A percentile compares a stretch with the other conserved stretches of the same genome.
Conservation (phyloP, 2,113 vertebrate genomes). For the Peucedramus taeniatus region DNA sequence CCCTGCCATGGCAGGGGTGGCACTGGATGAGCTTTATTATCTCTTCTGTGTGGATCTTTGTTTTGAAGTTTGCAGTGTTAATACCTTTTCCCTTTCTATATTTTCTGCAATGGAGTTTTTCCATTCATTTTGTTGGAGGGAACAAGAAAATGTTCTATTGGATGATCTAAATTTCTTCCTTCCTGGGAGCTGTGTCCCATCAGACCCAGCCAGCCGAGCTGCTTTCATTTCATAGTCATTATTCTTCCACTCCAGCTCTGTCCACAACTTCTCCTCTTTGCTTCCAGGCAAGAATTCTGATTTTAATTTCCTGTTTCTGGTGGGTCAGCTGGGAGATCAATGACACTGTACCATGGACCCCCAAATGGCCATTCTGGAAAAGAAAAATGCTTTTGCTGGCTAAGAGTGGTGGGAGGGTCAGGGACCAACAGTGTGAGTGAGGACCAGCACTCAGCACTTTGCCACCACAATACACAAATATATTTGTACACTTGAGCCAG, state of each 20-base stretch:
- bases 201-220: neutral
- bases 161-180: neutral
- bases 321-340: neutral
- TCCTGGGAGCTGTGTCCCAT: neutral
- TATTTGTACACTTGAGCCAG: neutral
- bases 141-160: neutral
- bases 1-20: neutral
- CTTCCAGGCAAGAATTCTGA: neutral
- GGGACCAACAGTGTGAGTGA: neutral
- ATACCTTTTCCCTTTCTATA: neutral
- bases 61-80: neutral
- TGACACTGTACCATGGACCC: rapidly evolving
- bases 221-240: neutral
- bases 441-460: neutral
- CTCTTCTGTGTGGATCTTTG: neutral
- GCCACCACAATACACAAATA: rapidly evolving
- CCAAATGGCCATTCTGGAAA: neutral
- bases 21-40: rapidly evolving
- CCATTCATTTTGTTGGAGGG: neutral
- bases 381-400: neutral
- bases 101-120: neutral
- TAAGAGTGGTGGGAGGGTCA: neutral
- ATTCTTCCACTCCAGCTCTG: neutral
- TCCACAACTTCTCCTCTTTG: neutral
- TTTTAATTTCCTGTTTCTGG: neutral